Evolutionary conservation across 2,888 invertebrate genomes (phyloP), one percentile per base, ranked within the genome.

Genomic region (Sericinus montela): DNA sequence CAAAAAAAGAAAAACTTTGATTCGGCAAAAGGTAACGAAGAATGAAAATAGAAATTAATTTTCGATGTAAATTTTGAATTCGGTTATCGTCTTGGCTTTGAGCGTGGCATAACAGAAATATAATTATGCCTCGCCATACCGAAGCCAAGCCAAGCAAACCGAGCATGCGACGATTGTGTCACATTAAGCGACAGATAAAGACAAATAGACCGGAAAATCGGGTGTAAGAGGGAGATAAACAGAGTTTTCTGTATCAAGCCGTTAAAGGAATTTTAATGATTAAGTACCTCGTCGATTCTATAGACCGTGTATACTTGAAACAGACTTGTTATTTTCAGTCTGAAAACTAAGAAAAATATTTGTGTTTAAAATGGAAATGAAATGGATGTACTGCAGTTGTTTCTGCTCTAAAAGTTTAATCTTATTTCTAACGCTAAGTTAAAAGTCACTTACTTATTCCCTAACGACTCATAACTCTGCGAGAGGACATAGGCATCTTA

Each of bases 121-220:
- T 61, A 63, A 65, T 63, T 65, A 64, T 55, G 45, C 44, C 45
- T 39, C 60, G 53, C 57, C 60, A 62, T 61, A 62, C 59, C 63
- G 61, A 64, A 68, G 45, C 37, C 39, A 45, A 51, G 75, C 77
- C 77, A 76, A 72, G 71, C 69, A 79, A 87, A 84, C 85, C 74
- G 84, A 78, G 78, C 84, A 75, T 84, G 76, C 78, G 75, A 76
- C 76, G 73, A 80, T 81, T 72, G 73, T 79, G 83, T 84, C 86
- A 84, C 84, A 84, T 85, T 85, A 83, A 67, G 65, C 71, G 79
- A 70, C 73, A 82, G 84, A 86, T 78, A 83, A 78, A 81, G 85
- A 86, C 83, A 85, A 85, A 86, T 85, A 85, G 81, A 83, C 76
- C 80, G 80, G 84, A 84, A 85, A 85, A 84, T 81, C 79, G 67